Evolutionary conservation across 2,888 invertebrate genomes (phyloP), one percentile per base, ranked within the genome.

Genomic region (Xestia xanthographa): DNA sequence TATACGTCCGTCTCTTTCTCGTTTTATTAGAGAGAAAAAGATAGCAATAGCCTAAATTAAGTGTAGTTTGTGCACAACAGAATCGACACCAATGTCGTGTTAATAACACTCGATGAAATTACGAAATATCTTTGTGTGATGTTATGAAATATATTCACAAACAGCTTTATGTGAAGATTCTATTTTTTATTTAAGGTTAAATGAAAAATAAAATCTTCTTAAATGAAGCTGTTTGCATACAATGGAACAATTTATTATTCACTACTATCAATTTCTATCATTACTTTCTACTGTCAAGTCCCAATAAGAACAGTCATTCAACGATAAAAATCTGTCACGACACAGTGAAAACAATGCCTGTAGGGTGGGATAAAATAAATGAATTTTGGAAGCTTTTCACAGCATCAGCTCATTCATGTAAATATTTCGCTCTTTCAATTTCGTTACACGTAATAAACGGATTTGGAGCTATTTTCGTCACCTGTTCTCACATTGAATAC

Each of bases 401-500:
- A 63, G 62, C n/a, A 62, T 62, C 29, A 50, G 26, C 50, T 26
- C 22, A 26, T 68, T 76, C 11, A 34, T 34, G 22, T 5, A 45
- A 73, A 56, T 38, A 72, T 65, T 22, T 62, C 56, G 22, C 22
- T 56, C 11, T 65, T 53, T 45, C 53, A 72, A 63, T 72, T 72
- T 75, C 38, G 45, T 41, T n/a, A 74, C 29, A 73, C 34, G 56
- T 20, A 45, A 73, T 29, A 73, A 66, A 48, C 38, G 34, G 12
- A 75, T 50, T 66, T 38, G 56, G 29, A 38, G 56, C 38, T 43
- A 75, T 75, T 63, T 73, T 66, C 41, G 20, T 41, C 17, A 43
- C 48, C 60, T 62, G 14, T 43, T n/a, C 26, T 29, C n/a, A 62
- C 22, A 43, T 22, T 14, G n/a, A 65, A 45, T 60, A 48, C 17